Base-by-base conservation (phyloP, 1,140 invertebrate species). In the Cotesia glomerata region DNA sequence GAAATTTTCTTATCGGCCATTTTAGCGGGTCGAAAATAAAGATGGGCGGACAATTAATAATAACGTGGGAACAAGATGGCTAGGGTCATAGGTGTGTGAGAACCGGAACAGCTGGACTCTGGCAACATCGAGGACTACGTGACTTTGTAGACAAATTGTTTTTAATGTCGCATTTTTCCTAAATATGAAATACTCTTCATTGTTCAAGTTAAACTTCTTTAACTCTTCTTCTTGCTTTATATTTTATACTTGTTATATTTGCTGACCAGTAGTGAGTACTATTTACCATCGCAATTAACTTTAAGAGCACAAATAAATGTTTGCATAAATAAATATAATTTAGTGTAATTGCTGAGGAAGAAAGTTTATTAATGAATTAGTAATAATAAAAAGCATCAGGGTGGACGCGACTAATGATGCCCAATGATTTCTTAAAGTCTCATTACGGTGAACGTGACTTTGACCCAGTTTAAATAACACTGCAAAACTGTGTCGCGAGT, bases 361-460 rank as follows among this genome's bases (percentile, higher is more conserved):
- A 45, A 45, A 45, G 39, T 45, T 45, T 45, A 45, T 9, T 45
- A 11, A 45, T 26, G 26, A 26, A 26, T 26, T 26, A 45, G 7
- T 45, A 45, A 11, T 45, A 45, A 45, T 45, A 45, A 45, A 9
- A 45, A 45, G 11, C 2, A 45, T 9, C 39, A 5, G 39, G 39
- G 26, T 11, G 54, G 16, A 73, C 54, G 45, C 58, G 32, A 59
- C 67, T 74, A 75, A 77, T 78, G 79, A 80, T 82, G 74, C 80
- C 32, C 39, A 36, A 52, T 71, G 77, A 79, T 80, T 82, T 85
- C 81, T 81, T 81, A 82, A 81, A 78, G 79, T 82, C 79, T 45
- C 39, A 45, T 45, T 45, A 79, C 64, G 77, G 83, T 85, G 86
- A 84, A 87, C 85, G 78, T 79, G 85, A 87, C 86, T 87, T 87